Evolutionary conservation across 2,797 vertebrate genomes (phyloP), one percentile per base, ranked within the genome.

Genomic region (Micropoecilia bifurca): DNA sequence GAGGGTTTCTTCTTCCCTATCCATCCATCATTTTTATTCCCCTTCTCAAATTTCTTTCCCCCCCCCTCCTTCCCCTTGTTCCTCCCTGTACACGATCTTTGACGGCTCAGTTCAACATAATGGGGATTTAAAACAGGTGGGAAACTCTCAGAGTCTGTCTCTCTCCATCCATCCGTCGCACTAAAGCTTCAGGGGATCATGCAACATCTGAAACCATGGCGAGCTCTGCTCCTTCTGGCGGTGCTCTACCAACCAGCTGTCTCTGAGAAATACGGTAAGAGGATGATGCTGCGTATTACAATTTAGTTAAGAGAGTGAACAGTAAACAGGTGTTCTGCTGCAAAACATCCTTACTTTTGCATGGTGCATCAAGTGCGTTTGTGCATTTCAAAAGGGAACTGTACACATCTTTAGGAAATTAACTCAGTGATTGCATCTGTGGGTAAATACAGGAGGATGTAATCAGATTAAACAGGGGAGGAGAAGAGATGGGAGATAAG

Each of bases 241-340:
- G 81, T 66, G 74, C 77, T 93, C 74, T 90, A 80, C 71, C 92
- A 89, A 39, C 82, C 88, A 0, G 93, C 89, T 36, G 30, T 22
- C 77, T 90, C 93, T 20, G 93, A 93, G 22, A 95, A 89, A 93
- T 94, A 94, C 86, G 94, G 94, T 95, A 88, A 93, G 91, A 75
- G 20, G 46, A 66, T 48, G 75, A 12, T 39, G 78, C 20, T 39
- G 39, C 28, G 74, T 41, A 36, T 46, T 48, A 28, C 14, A 53
- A 75, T 25, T 45, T 43, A 30, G 28, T 57, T n/a, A 9, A 46
- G 41, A 71, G 41, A 28, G 25, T 28, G 2, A 14, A 25, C 66
- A 45, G 22, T 39, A n/a, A n/a, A 71, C 39, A 69, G 36, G 39
- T 28, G 14, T 45, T 71, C 22, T 45, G n/a, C 66, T 69, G 10